Base-by-base conservation (phyloP, 2,888 invertebrate genomes). In the Rhopalosiphum nymphaeae region DNA sequence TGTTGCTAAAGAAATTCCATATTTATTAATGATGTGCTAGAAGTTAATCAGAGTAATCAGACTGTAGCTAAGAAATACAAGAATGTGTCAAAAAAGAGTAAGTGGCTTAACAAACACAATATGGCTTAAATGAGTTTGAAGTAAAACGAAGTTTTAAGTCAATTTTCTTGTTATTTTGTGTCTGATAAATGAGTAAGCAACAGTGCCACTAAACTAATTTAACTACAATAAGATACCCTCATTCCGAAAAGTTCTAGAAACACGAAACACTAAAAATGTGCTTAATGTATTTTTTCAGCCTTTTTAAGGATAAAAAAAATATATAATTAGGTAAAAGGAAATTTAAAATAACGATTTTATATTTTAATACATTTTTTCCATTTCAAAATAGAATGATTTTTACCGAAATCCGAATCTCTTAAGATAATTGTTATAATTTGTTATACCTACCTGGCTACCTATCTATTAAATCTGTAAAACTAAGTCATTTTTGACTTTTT, bases 71-170 rank as follows among this genome's bases (percentile, higher is more conserved):
- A 78, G 78, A 78, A 78, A 78, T 78, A 53, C 53, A 78, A 78
- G 36, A 36, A 36, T 78, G 78, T 78, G 36, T 78, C 21, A 36
- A 21, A 78, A 78, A 78, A 78, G 78, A 78, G 36, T 36, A 78
- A 78, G 78, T 78, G 21, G 21, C 16, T 49, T 87, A n/a, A 49
- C 21, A n/a, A 78, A 36, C 21, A 88, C 53, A 88, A 56, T 88
- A 36, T 53, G 25, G 56, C 9, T 26, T 56, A 88, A 88, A 88
- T 88, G 11, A 88, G 53, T 53, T 88, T 25, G 36, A 56, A 88
- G 21, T 88, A 56, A 88, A 88, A 88, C 88, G 36, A 88, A 88
- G 53, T 88, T 88, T 56, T 56, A 56, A 56, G 56, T 56, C 10
- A 88, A 88, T 88, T 88, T 21, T 56, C 53, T 88, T 88, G 88